These are phyloP conservation scores for Dugesia japonica DNA, from an alignment of 2,888 invertebrate species.

Conservation along the genomic window DNA sequence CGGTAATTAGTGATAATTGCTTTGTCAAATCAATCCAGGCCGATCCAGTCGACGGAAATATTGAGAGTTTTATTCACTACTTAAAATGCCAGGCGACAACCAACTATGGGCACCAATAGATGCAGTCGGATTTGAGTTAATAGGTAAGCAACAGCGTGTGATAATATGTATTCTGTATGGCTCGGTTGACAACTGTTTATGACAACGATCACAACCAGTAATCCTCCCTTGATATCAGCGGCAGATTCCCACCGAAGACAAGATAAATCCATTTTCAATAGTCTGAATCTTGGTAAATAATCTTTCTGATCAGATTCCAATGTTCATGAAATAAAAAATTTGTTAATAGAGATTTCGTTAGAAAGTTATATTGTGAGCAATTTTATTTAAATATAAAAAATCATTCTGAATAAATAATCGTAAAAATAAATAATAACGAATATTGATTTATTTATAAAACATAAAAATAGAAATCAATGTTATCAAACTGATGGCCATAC, in stretches of 20 bases:
- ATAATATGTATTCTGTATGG: neutral
- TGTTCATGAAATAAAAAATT: too few relatives aligned
- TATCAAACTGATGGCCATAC: neutral
- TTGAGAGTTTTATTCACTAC: neutral
- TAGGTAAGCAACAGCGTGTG: neutral
- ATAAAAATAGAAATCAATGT: too few relatives aligned
- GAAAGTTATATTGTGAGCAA: too few relatives aligned
- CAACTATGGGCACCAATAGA: neutral
- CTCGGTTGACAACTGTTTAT: neutral
- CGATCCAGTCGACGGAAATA: neutral
- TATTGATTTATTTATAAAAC: too few relatives aligned
- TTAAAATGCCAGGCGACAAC: constrained; percentile 7
- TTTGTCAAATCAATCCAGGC: neutral
- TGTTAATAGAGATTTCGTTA: too few relatives aligned
- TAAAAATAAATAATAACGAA: too few relatives aligned
- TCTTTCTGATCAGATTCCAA: too few relatives aligned
- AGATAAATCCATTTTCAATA: constrained; percentile 1
- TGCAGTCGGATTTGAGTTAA: constrained; percentile 14
- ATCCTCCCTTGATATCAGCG: neutral
- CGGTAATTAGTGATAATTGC: neutral
- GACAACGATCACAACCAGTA: neutral
- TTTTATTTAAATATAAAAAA: too few relatives aligned
- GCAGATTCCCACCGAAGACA: constrained; percentile 16
- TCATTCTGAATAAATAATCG: too few relatives aligned
- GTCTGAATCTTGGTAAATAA: too few relatives aligned